Evolutionary conservation across 2,113 vertebrate species (phyloP).

Genomic region (Elanus axillaris): DNA sequence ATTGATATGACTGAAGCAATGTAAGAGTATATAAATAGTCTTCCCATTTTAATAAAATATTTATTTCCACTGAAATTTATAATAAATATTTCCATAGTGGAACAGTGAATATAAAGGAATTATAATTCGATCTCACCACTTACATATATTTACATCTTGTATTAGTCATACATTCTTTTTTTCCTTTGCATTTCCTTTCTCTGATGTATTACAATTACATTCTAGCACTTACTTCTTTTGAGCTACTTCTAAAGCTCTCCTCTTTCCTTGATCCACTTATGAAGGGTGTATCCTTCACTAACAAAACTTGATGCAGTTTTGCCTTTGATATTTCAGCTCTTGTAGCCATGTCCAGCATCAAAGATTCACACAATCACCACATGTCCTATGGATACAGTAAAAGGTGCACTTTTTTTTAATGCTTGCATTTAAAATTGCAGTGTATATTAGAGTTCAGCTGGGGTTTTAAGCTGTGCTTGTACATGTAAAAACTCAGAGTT

Average conservation of each 20-base stretch:
- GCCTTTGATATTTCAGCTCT: background rate
- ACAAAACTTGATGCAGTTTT: background rate
- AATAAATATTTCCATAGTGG: background rate
- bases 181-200: background rate
- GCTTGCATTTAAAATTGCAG: background rate
- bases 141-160: background rate
- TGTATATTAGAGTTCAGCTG: background rate
- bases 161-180: background rate
- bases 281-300: background rate
- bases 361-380: background rate
- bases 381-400: background rate
- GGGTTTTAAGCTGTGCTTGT: background rate
- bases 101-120: background rate
- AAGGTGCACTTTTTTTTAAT: background rate
- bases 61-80: background rate
- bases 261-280: background rate
- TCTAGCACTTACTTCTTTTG: background rate
- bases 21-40: background rate
- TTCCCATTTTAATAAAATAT: background rate
- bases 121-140: background rate
- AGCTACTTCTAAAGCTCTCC: background rate
- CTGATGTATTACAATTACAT: background rate
- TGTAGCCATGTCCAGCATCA: background rate
- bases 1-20: background rate
- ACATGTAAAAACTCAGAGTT: background rate